Conservation (phyloP, 2,113 vertebrate genomes). For the Lathamus discolor region DNA sequence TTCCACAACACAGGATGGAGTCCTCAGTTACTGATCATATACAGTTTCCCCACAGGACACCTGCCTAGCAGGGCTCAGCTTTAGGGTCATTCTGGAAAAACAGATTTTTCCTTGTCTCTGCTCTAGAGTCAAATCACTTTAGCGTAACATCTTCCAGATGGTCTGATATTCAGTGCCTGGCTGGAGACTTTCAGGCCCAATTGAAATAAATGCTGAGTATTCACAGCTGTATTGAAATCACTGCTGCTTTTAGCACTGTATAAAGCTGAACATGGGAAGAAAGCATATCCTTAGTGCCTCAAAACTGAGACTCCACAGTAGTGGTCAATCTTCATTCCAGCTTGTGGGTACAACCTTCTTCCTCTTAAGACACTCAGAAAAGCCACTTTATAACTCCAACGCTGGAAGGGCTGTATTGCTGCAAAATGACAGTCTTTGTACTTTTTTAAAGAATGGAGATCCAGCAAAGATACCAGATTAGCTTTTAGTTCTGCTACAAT, state of each 20-base stretch:
- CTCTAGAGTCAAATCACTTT: not conserved
- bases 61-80: not conserved
- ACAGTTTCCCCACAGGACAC: not conserved
- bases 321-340: not conserved
- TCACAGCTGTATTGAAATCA: not conserved
- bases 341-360: not conserved
- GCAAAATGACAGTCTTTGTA: not conserved
- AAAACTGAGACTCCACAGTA: not conserved
- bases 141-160: not conserved
- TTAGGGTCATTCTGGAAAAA: not conserved
- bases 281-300: not conserved
- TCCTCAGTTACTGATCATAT: not conserved
- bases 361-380: not conserved
- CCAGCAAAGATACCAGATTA: not conserved
- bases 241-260: not conserved
- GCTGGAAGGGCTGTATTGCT: not conserved
- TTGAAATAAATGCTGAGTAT: not conserved
- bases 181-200: not conserved
- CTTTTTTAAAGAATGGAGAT: not conserved
- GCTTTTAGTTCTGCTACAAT: conserved; percentile 42
- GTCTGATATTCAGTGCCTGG: not conserved
- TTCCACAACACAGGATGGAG: not conserved
- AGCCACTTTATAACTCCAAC: not conserved
- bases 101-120: not conserved
- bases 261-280: not conserved